Percentiles rank a stretch among this genome's conserved stretches.
Conservation (phyloP, 1,140 invertebrate species). For the Caenorhabditis inopinata region DNA sequence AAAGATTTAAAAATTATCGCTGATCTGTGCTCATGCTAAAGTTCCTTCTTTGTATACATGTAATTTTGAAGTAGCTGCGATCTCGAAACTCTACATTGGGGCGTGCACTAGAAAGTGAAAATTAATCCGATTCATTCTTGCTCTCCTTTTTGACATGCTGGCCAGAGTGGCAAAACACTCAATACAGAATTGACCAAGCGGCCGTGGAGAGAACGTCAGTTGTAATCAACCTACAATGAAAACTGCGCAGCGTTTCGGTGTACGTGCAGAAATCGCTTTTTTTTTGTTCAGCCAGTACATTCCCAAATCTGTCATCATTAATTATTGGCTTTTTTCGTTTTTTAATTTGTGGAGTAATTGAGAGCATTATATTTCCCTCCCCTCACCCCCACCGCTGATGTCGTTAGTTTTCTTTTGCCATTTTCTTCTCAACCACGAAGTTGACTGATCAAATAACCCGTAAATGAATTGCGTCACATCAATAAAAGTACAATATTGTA, state of each 20-base stretch:
- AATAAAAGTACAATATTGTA: not conserved
- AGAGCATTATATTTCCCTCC: too few species aligned
- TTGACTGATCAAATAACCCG: slow-evolving; percentile 1
- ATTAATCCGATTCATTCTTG: not conserved
- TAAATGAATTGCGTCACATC: not conserved
- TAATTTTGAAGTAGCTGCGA: not conserved
- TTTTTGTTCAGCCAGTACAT: slow-evolving; percentile 1
- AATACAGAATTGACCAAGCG: not conserved
- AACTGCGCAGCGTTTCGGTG: not conserved
- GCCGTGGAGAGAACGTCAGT: not conserved
- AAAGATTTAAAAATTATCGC: not conserved
- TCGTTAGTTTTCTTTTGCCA: not conserved
- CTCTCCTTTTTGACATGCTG: not conserved
- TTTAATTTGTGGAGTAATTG: not conserved
- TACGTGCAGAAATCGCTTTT: not conserved
- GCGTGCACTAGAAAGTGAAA: slow-evolving; percentile 7
- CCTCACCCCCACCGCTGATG: too few species aligned
- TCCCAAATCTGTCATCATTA: slow-evolving; percentile 9
- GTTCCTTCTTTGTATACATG: not conserved
- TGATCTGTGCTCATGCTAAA: not conserved
- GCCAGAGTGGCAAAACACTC: not conserved
- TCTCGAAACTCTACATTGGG: not conserved
- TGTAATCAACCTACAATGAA: not conserved
- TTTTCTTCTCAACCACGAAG: not conserved
- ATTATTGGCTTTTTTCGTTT: not conserved